Evolutionary conservation across 2,113 vertebrate genomes (phyloP), one percentile per base, ranked within the genome.

Genomic region (Catharus fuscescens): DNA sequence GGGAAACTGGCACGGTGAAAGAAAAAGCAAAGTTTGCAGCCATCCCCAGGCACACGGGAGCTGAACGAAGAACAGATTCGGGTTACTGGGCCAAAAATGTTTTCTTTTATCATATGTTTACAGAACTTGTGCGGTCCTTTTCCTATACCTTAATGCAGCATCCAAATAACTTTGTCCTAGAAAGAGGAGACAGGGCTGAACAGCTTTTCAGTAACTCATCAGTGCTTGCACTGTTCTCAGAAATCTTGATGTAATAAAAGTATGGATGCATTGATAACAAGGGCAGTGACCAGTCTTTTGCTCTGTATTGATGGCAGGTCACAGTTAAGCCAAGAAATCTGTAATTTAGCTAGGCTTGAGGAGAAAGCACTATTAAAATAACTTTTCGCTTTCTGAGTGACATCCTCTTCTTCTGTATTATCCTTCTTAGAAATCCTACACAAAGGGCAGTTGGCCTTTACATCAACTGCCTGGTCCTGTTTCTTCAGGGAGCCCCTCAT

Each of bases 41-140:
- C 12, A 53, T 45, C 0, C 0, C 25, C 31, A 34, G 64, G 45
- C 72, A 74, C 62, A n/a, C 0, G 0, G n/a, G 52, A 64, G 26
- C 21, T 70, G 52, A 71, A 74, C 11, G 26, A 59, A 67, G 12
- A 73, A 42, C 52, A 36, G 28, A 25, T 57, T n/a, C 0, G 0
- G 32, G 34, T 62, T 38, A 67, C 48, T 21, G 36, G 53, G 79
- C 18, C 57, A 76, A 86, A 88, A 86, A 65, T 3, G 7, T 67
- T 72, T n/a, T 38, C 45, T 78, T 72, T 60, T 45, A 62, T 65
- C 13, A 18, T 31, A 53, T 18, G 7, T 72, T 80, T 86, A 45
- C 44, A 66, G 60, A 73, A 12, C 18, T 80, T 36, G 15, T 31
- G 42, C 38, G 40, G 36, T 52, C 45, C 44, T 90, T 57, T 76